These are phyloP conservation scores for Onychomys arenicola DNA, from an alignment of 2,797 vertebrate species.

Conservation along the genomic window DNA sequence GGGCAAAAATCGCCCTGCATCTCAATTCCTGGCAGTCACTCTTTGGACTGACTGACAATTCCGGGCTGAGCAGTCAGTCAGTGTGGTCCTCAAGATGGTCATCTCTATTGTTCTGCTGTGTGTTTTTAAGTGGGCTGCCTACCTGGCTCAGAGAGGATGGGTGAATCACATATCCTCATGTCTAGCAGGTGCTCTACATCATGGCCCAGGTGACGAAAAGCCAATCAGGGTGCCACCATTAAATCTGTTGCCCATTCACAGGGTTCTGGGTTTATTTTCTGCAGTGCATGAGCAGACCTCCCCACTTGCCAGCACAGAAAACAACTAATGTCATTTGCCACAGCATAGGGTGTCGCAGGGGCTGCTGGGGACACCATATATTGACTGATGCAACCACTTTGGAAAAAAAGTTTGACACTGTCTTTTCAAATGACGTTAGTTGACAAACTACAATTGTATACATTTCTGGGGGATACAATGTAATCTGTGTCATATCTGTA, in stretches of 20 bases:
- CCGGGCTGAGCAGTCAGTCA: not conserved
- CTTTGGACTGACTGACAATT: not conserved
- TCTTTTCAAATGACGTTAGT: not conserved
- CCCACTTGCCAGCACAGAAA: not conserved
- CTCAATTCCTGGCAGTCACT: fast-evolving
- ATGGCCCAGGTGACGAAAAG: not conserved
- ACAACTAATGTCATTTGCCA: not conserved
- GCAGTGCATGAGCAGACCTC: not conserved
- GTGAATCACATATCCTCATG: not conserved
- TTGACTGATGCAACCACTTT: not conserved
- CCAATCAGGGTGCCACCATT: fast-evolving
- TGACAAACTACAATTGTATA: not conserved
- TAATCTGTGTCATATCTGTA: not conserved
- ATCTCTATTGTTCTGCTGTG: not conserved
- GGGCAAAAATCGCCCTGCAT: not conserved
- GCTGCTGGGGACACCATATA: not conserved
- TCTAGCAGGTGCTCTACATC: not conserved
- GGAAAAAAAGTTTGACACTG: not conserved
- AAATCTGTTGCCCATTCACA: not conserved
- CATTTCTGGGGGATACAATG: not conserved
- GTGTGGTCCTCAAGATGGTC: not conserved
- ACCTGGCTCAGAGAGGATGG: not conserved
- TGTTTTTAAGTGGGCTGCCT: not conserved
- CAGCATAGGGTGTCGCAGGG: too few relatives aligned
- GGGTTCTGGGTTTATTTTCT: not conserved